Percentiles rank a stretch among this genome's conserved stretches.
These are phyloP conservation scores for Pseudoatta argentina DNA, from an alignment of 1,140 invertebrate genomes.

Conservation along the genomic window DNA sequence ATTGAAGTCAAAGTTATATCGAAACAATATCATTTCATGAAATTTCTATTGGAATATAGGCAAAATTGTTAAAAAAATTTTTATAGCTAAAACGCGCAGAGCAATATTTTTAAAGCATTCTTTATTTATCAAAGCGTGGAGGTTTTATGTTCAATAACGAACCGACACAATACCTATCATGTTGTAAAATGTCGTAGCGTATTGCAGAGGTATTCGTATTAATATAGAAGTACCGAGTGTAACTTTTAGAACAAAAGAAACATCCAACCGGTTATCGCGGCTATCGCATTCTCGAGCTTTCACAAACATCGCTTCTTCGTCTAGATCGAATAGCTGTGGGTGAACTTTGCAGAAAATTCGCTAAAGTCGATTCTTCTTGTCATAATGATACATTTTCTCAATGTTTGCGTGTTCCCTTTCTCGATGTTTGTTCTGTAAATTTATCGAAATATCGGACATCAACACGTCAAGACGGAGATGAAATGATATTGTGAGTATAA, in stretches of 20 bases:
- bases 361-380: not conserved
- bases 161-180: not conserved
- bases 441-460: slow-evolving; percentile 29
- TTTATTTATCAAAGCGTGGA: slow-evolving; percentile 29
- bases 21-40: not conserved
- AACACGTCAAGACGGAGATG: not conserved
- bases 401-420: not conserved
- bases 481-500: not conserved
- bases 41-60: not conserved
- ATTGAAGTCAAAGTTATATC: not conserved
- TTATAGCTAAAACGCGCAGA: not conserved
- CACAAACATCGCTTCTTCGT: slow-evolving; percentile 35
- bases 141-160: slow-evolving; percentile 42
- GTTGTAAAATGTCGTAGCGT: not conserved
- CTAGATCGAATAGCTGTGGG: slow-evolving; percentile 15
- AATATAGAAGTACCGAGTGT: slow-evolving; percentile 14
- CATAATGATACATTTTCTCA: slow-evolving; percentile 16
- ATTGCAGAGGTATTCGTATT: slow-evolving; percentile 14
- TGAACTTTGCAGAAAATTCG: slow-evolving; percentile 23
- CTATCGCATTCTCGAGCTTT: slow-evolving; percentile 32
- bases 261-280: slow-evolving; percentile 30
- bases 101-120: not conserved
- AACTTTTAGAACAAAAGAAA: slow-evolving; percentile 56
- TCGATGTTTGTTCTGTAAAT: not conserved
- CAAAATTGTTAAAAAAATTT: not conserved